These are phyloP conservation scores for Lingula anatina DNA, from an alignment of 2,888 invertebrate species.

Conservation along the genomic window DNA sequence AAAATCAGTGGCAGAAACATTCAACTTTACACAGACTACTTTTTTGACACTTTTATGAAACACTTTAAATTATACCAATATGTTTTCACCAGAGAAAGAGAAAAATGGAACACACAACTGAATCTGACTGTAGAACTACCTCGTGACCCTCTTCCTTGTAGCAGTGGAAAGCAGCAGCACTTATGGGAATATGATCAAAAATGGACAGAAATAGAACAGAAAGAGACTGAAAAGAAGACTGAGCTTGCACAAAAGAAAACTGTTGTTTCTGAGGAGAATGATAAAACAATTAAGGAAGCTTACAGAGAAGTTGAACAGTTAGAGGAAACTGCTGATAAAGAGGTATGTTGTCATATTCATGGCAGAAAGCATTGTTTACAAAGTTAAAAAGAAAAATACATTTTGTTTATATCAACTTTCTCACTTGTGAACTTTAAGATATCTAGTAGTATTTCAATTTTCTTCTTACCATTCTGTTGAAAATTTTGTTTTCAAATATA, in stretches of 20 bases:
- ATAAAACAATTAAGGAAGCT: constrained; percentile 8
- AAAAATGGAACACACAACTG: constrained; percentile 15
- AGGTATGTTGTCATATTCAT: constrained; percentile 14
- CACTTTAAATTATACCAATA: constrained; percentile 40
- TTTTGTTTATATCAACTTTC: neutral
- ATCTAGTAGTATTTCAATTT: too few relatives aligned
- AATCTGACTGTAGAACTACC: constrained; percentile 18
- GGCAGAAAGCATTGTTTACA: neutral
- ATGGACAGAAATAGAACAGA: constrained; percentile 23
- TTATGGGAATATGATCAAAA: constrained; percentile 38
- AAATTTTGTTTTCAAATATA: neutral
- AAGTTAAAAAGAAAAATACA: neutral
- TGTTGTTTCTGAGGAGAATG: constrained; percentile 9
- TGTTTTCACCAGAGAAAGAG: constrained; percentile 26
- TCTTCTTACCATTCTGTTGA: too few relatives aligned
- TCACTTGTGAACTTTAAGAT: too few relatives aligned
- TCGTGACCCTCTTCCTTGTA: constrained; percentile 15
- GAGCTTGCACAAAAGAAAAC: constrained; percentile 17
- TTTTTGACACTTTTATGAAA: constrained; percentile 33
- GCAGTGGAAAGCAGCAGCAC: constrained; percentile 20
- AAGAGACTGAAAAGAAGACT: constrained; percentile 17
- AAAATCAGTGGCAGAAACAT: constrained; percentile 27
- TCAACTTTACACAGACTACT: constrained; percentile 31
- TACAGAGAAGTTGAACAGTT: constrained; percentile 11
- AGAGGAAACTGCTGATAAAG: constrained; percentile 21